These are phyloP conservation scores for Homalodisca vitripennis DNA, from an alignment of 1,140 invertebrate genomes.

Conservation along the genomic window DNA sequence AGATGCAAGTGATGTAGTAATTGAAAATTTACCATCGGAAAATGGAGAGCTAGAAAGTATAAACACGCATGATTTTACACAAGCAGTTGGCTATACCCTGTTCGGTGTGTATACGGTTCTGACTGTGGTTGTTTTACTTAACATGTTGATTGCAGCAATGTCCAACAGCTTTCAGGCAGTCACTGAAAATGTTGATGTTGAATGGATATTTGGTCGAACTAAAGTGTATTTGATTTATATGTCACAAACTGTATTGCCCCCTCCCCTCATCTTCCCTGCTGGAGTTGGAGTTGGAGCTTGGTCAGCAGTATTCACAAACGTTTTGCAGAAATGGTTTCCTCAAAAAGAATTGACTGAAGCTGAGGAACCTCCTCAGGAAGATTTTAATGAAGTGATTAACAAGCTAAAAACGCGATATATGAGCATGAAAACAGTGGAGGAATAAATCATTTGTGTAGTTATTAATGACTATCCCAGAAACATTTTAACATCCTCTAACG, in stretches of 20 bases:
- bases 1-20: constrained; percentile 62
- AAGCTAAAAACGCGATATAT: neutral
- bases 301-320: neutral
- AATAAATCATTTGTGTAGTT: no score
- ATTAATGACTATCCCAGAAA: no score
- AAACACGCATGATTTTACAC: constrained; percentile 59
- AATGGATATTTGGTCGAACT: constrained; percentile 60
- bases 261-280: constrained; percentile 58
- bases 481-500: no score
- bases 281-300: constrained; percentile 22
- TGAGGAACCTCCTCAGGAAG: neutral
- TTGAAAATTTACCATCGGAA: constrained; percentile 55
- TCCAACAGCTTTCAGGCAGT: constrained; percentile 70
- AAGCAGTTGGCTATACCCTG: constrained; percentile 60
- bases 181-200: constrained; percentile 56
- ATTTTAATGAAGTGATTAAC: neutral
- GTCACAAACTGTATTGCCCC: constrained; percentile 55
- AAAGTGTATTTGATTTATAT: constrained; percentile 58
- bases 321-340: neutral
- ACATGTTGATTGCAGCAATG: constrained; percentile 78
- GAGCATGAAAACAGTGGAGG: neutral
- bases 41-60: constrained; percentile 48
- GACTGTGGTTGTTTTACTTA: constrained; percentile 70
- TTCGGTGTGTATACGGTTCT: constrained; percentile 65
- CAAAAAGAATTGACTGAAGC: neutral